Evolutionary conservation across 1,140 invertebrate species (phyloP).

Genomic region (Eumaeus atala): DNA sequence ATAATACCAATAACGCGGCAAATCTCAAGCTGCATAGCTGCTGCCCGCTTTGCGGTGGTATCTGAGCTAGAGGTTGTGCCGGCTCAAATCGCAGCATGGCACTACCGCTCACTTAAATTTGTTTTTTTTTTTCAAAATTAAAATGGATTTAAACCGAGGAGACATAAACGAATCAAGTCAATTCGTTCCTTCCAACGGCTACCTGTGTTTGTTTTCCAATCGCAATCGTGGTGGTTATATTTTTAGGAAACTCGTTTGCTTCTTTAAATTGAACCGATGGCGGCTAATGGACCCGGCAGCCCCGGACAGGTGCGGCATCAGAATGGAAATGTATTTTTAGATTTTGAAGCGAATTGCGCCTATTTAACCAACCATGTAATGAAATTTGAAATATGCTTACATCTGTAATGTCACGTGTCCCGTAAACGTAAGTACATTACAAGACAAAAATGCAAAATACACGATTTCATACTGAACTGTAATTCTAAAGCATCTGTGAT

Average conservation of each 20-base stretch:
- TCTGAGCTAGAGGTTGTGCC: too few species aligned
- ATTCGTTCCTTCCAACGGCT: background rate
- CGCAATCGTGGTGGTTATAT: background rate
- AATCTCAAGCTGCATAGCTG: too few species aligned
- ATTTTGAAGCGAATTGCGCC: slow-evolving; percentile 29
- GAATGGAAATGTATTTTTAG: slow-evolving; percentile 13
- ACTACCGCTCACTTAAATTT: too few species aligned
- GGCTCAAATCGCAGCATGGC: too few species aligned
- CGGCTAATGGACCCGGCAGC: slow-evolving; percentile 15
- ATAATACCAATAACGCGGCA: too few species aligned
- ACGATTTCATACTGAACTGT: too few species aligned
- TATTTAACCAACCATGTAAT: slow-evolving; percentile 36
- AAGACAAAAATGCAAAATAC: too few species aligned
- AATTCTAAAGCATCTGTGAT: too few species aligned
- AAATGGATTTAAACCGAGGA: background rate
- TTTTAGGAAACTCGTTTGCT: slow-evolving; percentile 16
- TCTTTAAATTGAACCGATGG: slow-evolving; percentile 19
- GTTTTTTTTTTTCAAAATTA: background rate
- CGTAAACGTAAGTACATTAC: too few species aligned
- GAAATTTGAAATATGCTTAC: slow-evolving; percentile 16
- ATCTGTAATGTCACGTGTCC: background rate
- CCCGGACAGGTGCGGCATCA: slow-evolving; percentile 17
- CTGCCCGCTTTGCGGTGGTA: too few species aligned
- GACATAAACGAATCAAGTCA: background rate
- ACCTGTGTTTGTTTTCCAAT: background rate